These are phyloP conservation scores for Gnathonemus echidnorhynchus DNA, from an alignment of 2,113 vertebrate genomes.

Conservation along the genomic window DNA sequence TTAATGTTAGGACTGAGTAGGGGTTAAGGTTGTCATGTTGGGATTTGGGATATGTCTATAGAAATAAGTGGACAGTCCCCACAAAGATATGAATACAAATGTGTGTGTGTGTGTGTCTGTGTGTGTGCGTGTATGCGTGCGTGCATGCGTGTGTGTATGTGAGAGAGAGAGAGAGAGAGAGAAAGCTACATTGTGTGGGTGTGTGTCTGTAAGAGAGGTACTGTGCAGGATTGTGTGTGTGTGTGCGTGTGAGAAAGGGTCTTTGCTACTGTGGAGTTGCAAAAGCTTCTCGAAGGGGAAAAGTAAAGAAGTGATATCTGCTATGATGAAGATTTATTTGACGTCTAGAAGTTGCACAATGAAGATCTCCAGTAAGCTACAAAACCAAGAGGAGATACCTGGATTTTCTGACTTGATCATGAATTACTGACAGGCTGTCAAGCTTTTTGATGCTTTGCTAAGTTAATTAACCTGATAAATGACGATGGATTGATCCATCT, in stretches of 20 bases:
- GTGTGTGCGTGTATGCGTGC: too few species aligned
- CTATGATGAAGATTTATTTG: neutral
- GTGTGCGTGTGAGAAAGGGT: neutral
- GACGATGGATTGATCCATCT: neutral
- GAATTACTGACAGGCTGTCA: neutral
- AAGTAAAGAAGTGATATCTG: neutral
- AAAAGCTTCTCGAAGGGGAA: neutral
- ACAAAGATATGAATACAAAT: too few species aligned
- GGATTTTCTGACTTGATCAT: neutral
- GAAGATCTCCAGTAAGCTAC: neutral
- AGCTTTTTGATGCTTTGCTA: neutral
- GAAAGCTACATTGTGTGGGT: too few species aligned
- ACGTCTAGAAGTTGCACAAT: neutral
- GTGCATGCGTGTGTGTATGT: too few species aligned
- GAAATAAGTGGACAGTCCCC: too few species aligned
- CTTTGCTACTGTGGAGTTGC: neutral
- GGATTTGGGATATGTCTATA: too few species aligned
- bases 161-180: too few species aligned
- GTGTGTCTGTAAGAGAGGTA: too few species aligned
- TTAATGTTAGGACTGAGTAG: too few species aligned
- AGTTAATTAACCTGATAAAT: conserved; percentile 6
- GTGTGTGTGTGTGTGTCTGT: too few species aligned
- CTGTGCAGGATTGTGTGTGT: neutral
- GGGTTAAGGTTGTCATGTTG: too few species aligned
- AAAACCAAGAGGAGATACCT: neutral